phyloP scores from a whole-genome alignment of 2,113 vertebrate species.

The Aleadryas rufinucha region DNA sequence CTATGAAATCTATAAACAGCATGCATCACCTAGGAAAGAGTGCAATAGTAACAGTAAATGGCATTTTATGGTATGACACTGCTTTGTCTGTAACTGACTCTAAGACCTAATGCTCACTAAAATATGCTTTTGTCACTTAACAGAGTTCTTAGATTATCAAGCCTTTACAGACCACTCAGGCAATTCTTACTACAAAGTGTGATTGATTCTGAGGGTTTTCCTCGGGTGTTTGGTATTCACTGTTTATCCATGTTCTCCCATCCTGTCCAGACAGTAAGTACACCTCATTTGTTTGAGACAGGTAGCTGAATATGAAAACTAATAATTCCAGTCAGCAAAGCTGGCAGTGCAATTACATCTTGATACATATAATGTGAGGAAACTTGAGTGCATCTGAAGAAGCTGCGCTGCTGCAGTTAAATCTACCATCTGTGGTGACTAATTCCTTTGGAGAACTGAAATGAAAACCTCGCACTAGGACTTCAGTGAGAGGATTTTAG shows the following conservation, averaged over 20 bases:
- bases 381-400: neutral
- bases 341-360: conserved; percentile 28
- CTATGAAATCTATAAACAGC: neutral
- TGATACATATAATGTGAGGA: conserved; percentile 29
- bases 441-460: conserved; percentile 43
- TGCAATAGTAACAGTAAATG: neutral
- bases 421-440: conserved; percentile 1
- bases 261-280: neutral
- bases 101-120: neutral
- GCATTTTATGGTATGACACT: neutral
- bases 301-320: neutral
- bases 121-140: neutral
- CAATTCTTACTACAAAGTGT: neutral
- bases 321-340: neutral
- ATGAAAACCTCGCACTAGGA: neutral
- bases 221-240: neutral
- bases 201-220: neutral
- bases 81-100: neutral
- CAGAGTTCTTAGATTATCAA: neutral
- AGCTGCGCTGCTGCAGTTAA: conserved; percentile 32
- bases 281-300: conserved; percentile 8
- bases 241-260: neutral
- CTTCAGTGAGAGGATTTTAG: neutral
- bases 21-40: neutral
- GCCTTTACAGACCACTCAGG: neutral